Evolutionary conservation across 2,888 invertebrate genomes (phyloP), one percentile per base, ranked within the genome.

Genomic region (Rhamnusium bicolor): DNA sequence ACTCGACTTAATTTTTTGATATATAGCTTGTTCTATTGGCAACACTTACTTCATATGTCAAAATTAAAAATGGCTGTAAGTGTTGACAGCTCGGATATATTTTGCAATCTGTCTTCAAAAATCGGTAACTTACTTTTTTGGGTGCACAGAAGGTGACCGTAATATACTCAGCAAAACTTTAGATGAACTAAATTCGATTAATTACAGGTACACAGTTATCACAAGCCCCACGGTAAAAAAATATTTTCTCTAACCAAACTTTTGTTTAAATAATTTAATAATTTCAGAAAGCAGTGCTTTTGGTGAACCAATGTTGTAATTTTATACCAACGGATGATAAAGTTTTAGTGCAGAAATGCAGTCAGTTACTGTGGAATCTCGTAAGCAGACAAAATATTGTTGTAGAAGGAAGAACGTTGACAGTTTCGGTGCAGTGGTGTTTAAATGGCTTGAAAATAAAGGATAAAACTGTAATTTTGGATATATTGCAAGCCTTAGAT

Each of bases 151-250:
- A 78, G 90, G 88, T 66, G 89, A 90, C 79, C 89, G 89, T 82
- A 84, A 86, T 46, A 87, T 88, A 78, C 87, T 93, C 2, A 91
- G 91, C 81, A 85, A 86, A 51, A 85, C 90, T 14, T 88, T 94
- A 60, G 92, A 92, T 81, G 92, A 93, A 78, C 87, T 94, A 46
- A 93, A 93, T 84, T 88, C 90, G 0, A 87, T 92, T 61, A 92
- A 93, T 79, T 93, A 90, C 81, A 90, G 90, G 81, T 83, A 83
- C 73, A 79, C 84, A 8, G 63, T 87, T 1, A 82, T 86, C 1
- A 82, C 81, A 69, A 87, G 84, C 73, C 78, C 81, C 16, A 85
- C 85, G 14, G 88, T 88, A 83, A 82, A 82, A 80, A n/a, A 47
- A 51, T 56, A 5, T 47, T 40, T 49, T 19, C 16, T 53, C 40